Conservation (phyloP, 2,888 invertebrate species). For the Chrysomela aeneicollis region DNA sequence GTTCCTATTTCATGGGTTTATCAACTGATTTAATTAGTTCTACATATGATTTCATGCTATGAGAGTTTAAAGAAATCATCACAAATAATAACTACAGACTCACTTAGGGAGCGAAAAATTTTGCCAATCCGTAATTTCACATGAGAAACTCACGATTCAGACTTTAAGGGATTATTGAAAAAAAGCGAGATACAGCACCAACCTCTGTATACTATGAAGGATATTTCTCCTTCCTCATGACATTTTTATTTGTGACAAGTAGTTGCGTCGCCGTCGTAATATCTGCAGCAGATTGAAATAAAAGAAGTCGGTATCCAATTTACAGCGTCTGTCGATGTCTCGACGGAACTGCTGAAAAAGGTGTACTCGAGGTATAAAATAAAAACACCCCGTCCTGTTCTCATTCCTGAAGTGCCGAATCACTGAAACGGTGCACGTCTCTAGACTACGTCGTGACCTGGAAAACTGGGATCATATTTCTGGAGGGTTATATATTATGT, state of each 20-base stretch:
- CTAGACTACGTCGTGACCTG: slow-evolving; percentile 4
- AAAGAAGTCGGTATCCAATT: slow-evolving; percentile 35
- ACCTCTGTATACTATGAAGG: too few species aligned
- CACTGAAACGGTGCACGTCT: slow-evolving; percentile 17
- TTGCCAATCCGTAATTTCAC: too few species aligned
- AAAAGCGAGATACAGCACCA: too few species aligned
- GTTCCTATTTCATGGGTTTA: too few species aligned
- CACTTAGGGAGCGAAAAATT: too few species aligned
- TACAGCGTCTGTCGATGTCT: slow-evolving; percentile 26
- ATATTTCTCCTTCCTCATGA: too few species aligned
- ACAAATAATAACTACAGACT: too few species aligned
- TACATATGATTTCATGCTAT: too few species aligned
- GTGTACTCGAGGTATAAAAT: slow-evolving; percentile 43
- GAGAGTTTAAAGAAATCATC: too few species aligned
- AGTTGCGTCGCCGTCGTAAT: slow-evolving; percentile 29
- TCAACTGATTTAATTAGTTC: too few species aligned
- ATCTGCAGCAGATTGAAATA: slow-evolving; percentile 29
- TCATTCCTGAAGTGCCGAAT: slow-evolving; percentile 12
- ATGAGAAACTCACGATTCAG: too few species aligned
- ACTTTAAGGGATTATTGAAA: too few species aligned
- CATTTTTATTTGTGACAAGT: neutral
- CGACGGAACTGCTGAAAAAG: slow-evolving; percentile 42
- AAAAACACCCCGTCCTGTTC: slow-evolving; percentile 50
- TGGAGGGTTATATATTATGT: slow-evolving; percentile 1
- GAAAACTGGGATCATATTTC: slow-evolving; percentile 7